Percentiles rank a stretch among this genome's conserved stretches.
Conservation (phyloP, 2,888 invertebrate genomes). For the Drosophila tanythrix region DNA sequence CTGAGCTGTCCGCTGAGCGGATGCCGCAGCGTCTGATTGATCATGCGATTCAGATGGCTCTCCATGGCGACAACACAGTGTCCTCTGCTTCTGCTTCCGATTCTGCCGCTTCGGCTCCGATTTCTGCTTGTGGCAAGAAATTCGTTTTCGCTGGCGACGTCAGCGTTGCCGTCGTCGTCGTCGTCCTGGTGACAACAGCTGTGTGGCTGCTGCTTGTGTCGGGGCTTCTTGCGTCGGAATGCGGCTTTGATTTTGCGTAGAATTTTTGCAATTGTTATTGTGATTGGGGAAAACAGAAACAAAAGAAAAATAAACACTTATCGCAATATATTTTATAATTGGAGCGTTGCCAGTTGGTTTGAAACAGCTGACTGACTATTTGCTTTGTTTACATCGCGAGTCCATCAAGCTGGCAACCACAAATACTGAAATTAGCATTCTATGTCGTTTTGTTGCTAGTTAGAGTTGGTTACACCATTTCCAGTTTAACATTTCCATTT, state of each 20-base stretch:
- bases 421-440: slow-evolving; percentile 16
- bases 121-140: slow-evolving; percentile 2
- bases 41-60: slow-evolving; percentile 78
- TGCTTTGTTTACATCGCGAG: slow-evolving; percentile 29
- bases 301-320: slow-evolving; percentile 25
- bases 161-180: slow-evolving; percentile 14
- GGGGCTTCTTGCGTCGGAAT: slow-evolving; percentile 82
- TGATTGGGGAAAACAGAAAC: slow-evolving; percentile 4
- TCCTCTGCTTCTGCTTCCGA: not conserved
- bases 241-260: slow-evolving; percentile 83
- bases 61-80: slow-evolving; percentile 64
- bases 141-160: slow-evolving; percentile 4
- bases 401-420: slow-evolving; percentile 8
- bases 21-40: slow-evolving; percentile 82
- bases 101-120: not conserved
- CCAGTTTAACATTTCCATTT: slow-evolving; percentile 25
- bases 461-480: slow-evolving; percentile 11
- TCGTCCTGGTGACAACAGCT: slow-evolving; percentile 29
- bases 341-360: slow-evolving; percentile 34
- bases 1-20: slow-evolving; percentile 90
- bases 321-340: slow-evolving; percentile 13
- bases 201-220: slow-evolving; percentile 50
- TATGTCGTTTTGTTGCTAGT: not conserved
- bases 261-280: slow-evolving; percentile 78
- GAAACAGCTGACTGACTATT: slow-evolving; percentile 26